These are phyloP conservation scores for Campoletis raptor DNA, from an alignment of 2,888 invertebrate genomes.

Conservation along the genomic window DNA sequence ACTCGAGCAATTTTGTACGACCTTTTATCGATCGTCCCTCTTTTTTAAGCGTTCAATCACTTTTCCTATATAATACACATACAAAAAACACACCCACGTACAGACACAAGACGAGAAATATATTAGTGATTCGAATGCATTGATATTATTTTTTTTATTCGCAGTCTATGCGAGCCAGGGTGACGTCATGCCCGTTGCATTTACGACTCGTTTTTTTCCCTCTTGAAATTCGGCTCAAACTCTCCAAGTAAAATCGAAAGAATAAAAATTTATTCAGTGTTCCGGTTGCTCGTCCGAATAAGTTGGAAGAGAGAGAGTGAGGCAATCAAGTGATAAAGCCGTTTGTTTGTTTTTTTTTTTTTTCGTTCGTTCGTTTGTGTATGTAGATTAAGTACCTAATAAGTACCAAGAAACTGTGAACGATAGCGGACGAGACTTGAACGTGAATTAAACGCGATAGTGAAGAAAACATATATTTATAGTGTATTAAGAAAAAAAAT, in stretches of 20 bases:
- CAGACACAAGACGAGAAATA: slow-evolving; percentile 38
- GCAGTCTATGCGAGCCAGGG: neutral
- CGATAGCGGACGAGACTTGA: slow-evolving; percentile 66
- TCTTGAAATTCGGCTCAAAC: slow-evolving; percentile 27
- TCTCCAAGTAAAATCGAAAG: slow-evolving; percentile 24
- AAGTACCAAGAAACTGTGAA: slow-evolving; percentile 68
- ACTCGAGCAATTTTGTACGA: slow-evolving; percentile 82
- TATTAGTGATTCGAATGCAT: slow-evolving; percentile 51
- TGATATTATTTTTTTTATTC: slow-evolving; percentile 22
- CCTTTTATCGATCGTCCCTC: slow-evolving; percentile 79
- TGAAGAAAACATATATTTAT: slow-evolving; percentile 14
- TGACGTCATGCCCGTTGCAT: slow-evolving; percentile 50
- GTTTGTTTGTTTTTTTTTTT: slow-evolving; percentile 43
- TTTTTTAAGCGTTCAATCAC: slow-evolving; percentile 62
- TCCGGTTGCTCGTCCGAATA: slow-evolving; percentile 29
- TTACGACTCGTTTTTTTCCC: slow-evolving; percentile 26
- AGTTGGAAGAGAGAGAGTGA: slow-evolving; percentile 51
- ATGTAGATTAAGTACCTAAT: slow-evolving; percentile 73
- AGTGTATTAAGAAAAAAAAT: neutral
- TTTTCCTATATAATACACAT: neutral
- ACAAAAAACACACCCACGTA: neutral
- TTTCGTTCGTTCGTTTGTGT: slow-evolving; percentile 60
- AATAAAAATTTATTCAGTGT: slow-evolving; percentile 47
- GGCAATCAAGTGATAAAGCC: slow-evolving; percentile 63
- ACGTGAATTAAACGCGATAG: slow-evolving; percentile 20